These are phyloP conservation scores for Stichopus chloronotus DNA, from an alignment of 35 echinoderm and acorn worm species.

Conservation along the genomic window DNA sequence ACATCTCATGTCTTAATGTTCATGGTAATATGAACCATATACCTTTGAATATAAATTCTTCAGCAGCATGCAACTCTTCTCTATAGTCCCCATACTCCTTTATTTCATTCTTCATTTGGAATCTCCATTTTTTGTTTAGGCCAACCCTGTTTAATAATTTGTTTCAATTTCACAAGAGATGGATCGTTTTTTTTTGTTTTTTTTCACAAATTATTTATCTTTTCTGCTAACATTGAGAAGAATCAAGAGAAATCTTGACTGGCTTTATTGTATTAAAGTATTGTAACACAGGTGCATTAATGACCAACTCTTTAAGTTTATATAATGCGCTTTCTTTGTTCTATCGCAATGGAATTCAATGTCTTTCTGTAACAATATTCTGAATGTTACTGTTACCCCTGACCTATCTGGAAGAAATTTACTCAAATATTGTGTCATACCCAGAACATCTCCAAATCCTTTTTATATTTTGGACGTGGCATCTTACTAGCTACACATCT, in stretches of 20 bases:
- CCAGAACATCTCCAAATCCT: neutral
- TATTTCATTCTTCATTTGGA: neutral
- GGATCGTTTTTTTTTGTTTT: conserved; percentile 41
- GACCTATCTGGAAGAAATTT: conserved; percentile 24
- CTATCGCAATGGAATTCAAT: conserved; percentile 17
- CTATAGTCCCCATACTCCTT: conserved; percentile 41
- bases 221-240: neutral
- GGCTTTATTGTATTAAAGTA: conserved; percentile 1
- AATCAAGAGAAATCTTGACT: conserved; percentile 35
- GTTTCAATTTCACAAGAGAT: neutral
- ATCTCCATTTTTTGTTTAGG: conserved; percentile 28
- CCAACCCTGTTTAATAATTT: conserved; percentile 54
- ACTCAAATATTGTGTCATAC: neutral
- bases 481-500: neutral
- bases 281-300: conserved; percentile 1
- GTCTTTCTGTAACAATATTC: conserved; percentile 17
- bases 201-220: neutral
- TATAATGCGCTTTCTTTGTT: conserved; percentile 1
- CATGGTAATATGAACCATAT: conserved; percentile 30
- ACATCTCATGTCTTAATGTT: conserved; percentile 25
- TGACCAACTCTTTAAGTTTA: neutral
- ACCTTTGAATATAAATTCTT: conserved; percentile 48
- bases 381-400: neutral
- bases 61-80: conserved; percentile 8
- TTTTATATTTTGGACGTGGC: neutral